Conservation (phyloP, 2,797 vertebrate species). For the Cossypha niveicapilla region DNA sequence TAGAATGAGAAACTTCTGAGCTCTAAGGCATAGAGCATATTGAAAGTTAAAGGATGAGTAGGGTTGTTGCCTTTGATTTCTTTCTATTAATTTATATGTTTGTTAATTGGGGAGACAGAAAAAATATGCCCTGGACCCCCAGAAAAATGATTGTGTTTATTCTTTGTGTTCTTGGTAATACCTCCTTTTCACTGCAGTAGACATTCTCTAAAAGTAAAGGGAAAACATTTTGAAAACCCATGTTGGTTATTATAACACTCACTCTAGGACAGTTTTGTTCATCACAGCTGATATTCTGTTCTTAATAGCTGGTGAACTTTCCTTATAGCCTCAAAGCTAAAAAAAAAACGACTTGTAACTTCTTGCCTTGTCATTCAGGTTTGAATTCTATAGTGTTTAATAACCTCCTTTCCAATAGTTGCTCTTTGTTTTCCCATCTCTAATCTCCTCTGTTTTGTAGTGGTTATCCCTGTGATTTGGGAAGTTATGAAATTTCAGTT, state of each 20-base stretch:
- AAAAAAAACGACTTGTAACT: not conserved
- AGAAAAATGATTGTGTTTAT: not conserved
- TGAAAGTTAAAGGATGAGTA: not conserved
- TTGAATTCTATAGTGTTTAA: not conserved
- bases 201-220: not conserved
- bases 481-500: not conserved
- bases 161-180: not conserved
- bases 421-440: not conserved
- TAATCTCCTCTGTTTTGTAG: not conserved
- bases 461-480: not conserved
- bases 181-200: not conserved
- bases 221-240: not conserved
- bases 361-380: not conserved
- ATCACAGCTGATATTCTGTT: not conserved
- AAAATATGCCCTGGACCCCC: not conserved
- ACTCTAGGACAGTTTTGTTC: not conserved
- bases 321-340: not conserved
- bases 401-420: not conserved
- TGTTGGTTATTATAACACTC: not conserved
- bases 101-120: not conserved
- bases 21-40: not conserved
- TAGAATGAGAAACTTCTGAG: not conserved
- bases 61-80: fast-evolving
- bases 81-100: not conserved
- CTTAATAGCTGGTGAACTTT: not conserved